These are phyloP conservation scores for Charanyca ferruginea DNA, from an alignment of 2,888 invertebrate genomes.

Conservation along the genomic window DNA sequence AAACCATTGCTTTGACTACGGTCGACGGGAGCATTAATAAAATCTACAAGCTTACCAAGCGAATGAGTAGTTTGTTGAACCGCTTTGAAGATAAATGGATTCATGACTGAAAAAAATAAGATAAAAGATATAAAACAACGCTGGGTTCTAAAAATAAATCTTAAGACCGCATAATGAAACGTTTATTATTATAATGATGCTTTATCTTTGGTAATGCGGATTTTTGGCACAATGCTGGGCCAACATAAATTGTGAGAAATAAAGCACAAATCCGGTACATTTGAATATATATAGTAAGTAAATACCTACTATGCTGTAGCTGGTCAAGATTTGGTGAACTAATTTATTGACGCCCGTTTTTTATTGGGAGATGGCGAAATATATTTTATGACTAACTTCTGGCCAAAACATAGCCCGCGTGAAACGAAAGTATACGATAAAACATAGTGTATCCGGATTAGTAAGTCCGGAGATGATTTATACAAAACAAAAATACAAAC, in stretches of 20 bases:
- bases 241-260: constrained; percentile 1
- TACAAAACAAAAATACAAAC: too few relatives aligned
- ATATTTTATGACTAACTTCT: too few relatives aligned
- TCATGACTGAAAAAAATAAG: background rate
- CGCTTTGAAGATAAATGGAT: constrained; percentile 2
- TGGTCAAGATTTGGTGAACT: background rate
- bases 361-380: background rate
- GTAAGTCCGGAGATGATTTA: too few relatives aligned
- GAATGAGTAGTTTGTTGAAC: background rate
- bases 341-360: background rate
- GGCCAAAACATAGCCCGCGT: too few relatives aligned
- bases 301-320: background rate
- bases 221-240: background rate
- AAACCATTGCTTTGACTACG: background rate
- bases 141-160: background rate
- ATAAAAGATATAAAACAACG: background rate
- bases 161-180: background rate
- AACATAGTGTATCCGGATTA: too few relatives aligned
- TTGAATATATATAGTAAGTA: background rate
- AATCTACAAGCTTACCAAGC: background rate
- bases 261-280: background rate
- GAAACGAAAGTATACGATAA: too few relatives aligned
- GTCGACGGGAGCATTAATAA: background rate
- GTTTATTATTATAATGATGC: background rate
- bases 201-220: background rate